Evolutionary conservation across 2,113 vertebrate genomes (phyloP).

Genomic region (Salvator merianae): DNA sequence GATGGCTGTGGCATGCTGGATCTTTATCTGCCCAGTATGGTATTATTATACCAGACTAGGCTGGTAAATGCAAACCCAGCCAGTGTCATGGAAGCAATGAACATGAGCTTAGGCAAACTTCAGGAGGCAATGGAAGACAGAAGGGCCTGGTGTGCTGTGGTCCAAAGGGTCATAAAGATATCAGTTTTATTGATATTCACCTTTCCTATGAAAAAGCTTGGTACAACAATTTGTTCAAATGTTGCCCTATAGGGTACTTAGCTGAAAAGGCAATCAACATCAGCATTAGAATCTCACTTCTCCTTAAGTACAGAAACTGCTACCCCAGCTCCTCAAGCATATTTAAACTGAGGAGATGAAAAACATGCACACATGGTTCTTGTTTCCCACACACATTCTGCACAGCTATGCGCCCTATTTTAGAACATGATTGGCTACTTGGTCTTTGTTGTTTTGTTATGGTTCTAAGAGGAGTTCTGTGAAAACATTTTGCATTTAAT

Average conservation of each 20-base stretch:
- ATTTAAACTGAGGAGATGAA: background rate
- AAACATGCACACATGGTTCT: slow-evolving; percentile 2
- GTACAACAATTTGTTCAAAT: background rate
- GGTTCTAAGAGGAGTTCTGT: slow-evolving; percentile 35
- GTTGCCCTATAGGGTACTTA: background rate
- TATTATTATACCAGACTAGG: too few species aligned
- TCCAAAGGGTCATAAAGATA: too few species aligned
- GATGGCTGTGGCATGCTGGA: too few species aligned
- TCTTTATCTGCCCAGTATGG: too few species aligned
- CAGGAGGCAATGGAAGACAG: too few species aligned
- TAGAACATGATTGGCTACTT: slow-evolving; percentile 16
- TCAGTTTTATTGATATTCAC: background rate
- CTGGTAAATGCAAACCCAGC: too few species aligned
- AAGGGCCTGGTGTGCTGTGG: too few species aligned
- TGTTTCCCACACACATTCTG: slow-evolving; percentile 5
- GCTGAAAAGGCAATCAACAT: background rate
- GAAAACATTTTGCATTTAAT: slow-evolving; percentile 56
- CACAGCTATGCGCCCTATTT: background rate
- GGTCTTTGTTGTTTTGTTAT: slow-evolving; percentile 27
- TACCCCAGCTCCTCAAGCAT: background rate
- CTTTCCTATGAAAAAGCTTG: background rate
- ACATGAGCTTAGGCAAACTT: too few species aligned
- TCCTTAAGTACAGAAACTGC: background rate
- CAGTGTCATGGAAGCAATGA: too few species aligned
- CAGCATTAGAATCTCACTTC: background rate